Evolutionary conservation across 2,797 vertebrate genomes (phyloP).

Genomic region (Danio albolineatus): DNA sequence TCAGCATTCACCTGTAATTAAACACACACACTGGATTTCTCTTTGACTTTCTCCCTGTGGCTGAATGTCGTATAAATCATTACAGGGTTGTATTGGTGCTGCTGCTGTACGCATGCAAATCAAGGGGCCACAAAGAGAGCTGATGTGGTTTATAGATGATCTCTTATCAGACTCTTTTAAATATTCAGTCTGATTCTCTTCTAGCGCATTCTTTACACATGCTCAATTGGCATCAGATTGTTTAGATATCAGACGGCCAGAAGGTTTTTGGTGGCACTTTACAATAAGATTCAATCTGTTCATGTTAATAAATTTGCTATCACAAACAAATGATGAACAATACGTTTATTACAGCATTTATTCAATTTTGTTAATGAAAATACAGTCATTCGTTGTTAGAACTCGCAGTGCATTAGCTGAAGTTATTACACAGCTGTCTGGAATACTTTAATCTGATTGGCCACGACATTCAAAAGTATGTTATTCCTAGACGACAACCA

Average conservation of each 20-base stretch:
- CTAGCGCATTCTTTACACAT: background rate
- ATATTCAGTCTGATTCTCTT: conserved; percentile 27
- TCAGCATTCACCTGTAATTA: conserved; percentile 24
- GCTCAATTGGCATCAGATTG: background rate
- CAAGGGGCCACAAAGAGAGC: background rate
- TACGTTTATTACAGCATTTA: no score
- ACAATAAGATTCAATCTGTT: no score
- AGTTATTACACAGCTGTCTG: no score
- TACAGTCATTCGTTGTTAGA: no score
- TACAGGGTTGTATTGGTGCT: conserved; percentile 8
- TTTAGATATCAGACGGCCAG: conserved; percentile 1
- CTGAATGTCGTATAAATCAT: conserved; percentile 1
- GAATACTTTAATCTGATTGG: no score
- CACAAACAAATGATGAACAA: no score
- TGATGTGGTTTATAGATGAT: conserved; percentile 30
- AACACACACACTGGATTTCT: conserved; percentile 15
- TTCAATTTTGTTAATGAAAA: no score
- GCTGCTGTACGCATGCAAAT: conserved; percentile 28
- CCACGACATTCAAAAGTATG: no score
- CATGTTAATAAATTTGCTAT: no score
- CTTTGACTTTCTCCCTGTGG: background rate
- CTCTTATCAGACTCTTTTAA: conserved; percentile 27
- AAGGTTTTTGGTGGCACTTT: background rate
- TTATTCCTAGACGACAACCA: no score
- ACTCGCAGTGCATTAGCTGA: no score